Conservation (phyloP, 2,888 invertebrate species). For the Metalampra italica region DNA sequence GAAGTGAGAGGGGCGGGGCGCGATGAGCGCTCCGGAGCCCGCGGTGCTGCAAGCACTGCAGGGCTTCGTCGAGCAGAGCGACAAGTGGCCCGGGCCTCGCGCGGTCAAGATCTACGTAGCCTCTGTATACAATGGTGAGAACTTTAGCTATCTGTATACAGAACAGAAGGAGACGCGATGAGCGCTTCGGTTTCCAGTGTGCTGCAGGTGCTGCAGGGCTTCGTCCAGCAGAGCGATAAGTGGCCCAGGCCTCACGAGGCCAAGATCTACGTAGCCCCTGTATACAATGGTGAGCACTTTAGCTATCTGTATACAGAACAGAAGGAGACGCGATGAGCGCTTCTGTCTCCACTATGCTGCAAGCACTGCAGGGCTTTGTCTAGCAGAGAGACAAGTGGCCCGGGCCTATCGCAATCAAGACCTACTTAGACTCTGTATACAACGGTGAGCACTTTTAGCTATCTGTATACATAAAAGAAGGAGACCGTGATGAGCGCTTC, state of each 20-base stretch:
- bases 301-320: background rate
- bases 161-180: constrained; percentile 46
- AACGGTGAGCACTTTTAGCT: no score
- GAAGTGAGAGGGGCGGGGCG: constrained; percentile 37
- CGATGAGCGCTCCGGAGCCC: constrained; percentile 75
- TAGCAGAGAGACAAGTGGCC: background rate
- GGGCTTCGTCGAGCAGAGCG: constrained; percentile 58
- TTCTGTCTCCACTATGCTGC: background rate
- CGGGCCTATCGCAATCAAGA: no score
- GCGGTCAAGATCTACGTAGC: constrained; percentile 80
- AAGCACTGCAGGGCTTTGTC: background rate
- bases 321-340: no score
- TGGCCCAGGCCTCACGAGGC: background rate
- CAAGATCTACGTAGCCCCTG: background rate
- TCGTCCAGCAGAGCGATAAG: constrained; percentile 29
- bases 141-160: background rate
- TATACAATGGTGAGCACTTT: background rate
- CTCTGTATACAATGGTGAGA: constrained; percentile 75
- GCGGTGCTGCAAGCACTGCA: constrained; percentile 71
- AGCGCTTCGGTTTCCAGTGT: constrained; percentile 74
- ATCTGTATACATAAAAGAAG: no score
- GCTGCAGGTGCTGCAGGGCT: constrained; percentile 71
- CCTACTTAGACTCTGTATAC: no score
- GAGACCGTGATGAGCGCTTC: constrained; percentile 73
- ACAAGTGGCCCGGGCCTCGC: constrained; percentile 78